Conservation (phyloP, 1,140 invertebrate genomes). For the Dendroctonus valens region DNA sequence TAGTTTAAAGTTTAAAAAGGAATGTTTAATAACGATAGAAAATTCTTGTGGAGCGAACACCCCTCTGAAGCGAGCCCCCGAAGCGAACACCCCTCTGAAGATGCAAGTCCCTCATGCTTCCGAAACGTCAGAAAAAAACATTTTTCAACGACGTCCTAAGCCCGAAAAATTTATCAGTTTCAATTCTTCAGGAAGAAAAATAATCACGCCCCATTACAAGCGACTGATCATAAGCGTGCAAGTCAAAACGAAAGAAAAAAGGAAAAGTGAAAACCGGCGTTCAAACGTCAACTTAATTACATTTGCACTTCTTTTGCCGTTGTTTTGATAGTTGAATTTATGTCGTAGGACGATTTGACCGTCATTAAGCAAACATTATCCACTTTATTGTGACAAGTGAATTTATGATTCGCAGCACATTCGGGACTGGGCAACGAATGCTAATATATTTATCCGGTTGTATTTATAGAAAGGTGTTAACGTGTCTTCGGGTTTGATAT, state of each 20-base stretch:
- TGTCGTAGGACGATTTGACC: slow-evolving; percentile 30
- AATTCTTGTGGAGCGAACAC: too few relatives aligned
- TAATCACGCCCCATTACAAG: too few relatives aligned
- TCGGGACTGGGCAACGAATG: slow-evolving; percentile 30
- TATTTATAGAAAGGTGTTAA: slow-evolving; percentile 35
- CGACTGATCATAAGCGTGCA: too few relatives aligned
- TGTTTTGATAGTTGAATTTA: slow-evolving; percentile 34
- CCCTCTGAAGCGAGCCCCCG: too few relatives aligned
- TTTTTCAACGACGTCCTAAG: too few relatives aligned
- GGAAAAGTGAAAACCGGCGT: neutral
- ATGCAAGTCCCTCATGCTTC: too few relatives aligned
- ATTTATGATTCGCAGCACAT: slow-evolving; percentile 32
- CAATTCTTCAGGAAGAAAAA: too few relatives aligned
- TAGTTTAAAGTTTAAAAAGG: too few relatives aligned
- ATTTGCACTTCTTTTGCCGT: slow-evolving; percentile 23
- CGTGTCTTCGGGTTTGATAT: slow-evolving; percentile 26
- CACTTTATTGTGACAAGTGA: slow-evolving; percentile 33
- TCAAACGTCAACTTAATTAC: slow-evolving; percentile 20
- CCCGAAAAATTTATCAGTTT: too few relatives aligned
- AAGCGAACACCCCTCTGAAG: too few relatives aligned
- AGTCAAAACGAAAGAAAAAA: neutral
- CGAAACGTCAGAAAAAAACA: too few relatives aligned
- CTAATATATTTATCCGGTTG: slow-evolving; percentile 35
- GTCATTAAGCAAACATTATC: slow-evolving; percentile 33
- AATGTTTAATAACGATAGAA: too few relatives aligned